phyloP scores from a whole-genome alignment of 2,113 vertebrate genomes.

The Conger conger region DNA sequence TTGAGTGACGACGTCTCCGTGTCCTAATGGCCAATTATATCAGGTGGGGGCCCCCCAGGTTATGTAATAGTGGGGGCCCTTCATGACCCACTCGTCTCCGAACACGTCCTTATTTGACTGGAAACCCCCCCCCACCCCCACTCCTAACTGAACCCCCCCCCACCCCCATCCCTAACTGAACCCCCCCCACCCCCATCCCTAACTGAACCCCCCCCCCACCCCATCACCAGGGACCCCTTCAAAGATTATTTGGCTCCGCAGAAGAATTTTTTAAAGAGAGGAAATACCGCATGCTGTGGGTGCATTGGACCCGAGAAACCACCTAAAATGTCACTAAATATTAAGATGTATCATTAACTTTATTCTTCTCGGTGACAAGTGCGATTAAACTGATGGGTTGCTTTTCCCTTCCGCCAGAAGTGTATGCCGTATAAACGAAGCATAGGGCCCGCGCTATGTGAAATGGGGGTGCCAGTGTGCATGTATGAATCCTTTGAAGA shows the following conservation, averaged over 20 bases:
- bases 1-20: constrained; percentile 38
- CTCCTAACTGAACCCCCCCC: neutral
- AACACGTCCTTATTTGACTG: neutral
- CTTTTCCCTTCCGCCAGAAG: too few relatives aligned
- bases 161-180: too few relatives aligned
- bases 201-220: neutral
- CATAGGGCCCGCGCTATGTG: too few relatives aligned
- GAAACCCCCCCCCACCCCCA: too few relatives aligned
- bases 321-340: too few relatives aligned
- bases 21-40: constrained; percentile 53
- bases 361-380: too few relatives aligned
- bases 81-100: constrained; percentile 37
- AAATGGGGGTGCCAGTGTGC: too few relatives aligned
- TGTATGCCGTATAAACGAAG: too few relatives aligned
- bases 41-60: constrained; percentile 52
- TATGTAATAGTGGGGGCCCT: constrained; percentile 58
- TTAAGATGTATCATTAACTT: too few relatives aligned
- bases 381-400: too few relatives aligned
- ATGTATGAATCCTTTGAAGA: too few relatives aligned
- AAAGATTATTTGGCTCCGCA: neutral
- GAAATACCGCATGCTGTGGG: neutral
- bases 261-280: neutral
- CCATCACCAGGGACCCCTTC: neutral
- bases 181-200: neutral
- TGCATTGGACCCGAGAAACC: too few relatives aligned